Conservation (phyloP, 2,113 vertebrate genomes). For the Tauraco erythrolophus region DNA sequence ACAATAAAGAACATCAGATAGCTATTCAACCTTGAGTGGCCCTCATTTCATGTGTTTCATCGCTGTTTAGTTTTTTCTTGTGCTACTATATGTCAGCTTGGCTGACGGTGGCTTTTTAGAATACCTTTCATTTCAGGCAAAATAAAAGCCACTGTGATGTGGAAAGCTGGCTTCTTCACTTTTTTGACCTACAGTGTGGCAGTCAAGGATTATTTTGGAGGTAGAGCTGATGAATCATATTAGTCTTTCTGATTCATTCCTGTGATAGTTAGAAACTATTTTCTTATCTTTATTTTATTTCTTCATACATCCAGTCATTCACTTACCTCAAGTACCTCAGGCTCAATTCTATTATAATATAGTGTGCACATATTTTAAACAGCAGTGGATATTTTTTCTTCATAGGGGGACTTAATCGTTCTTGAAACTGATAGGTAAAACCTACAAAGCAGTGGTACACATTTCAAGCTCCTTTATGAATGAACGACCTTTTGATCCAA, state of each 20-base stretch:
- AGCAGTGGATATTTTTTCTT: background rate
- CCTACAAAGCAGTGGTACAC: background rate
- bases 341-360: conserved; percentile 25
- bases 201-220: conserved; percentile 15
- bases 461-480: background rate
- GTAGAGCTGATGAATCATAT: conserved; percentile 1
- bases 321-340: conserved; percentile 52
- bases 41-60: background rate
- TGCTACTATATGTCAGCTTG: background rate
- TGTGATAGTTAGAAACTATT: conserved; percentile 38
- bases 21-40: background rate
- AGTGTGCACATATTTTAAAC: conserved; percentile 12
- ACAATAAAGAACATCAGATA: background rate
- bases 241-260: conserved; percentile 39
- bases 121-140: background rate
- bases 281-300: conserved; percentile 66
- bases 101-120: background rate
- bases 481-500: background rate
- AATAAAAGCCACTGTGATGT: background rate
- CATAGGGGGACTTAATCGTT: background rate
- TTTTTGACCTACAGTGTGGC: background rate
- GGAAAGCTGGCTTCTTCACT: background rate
- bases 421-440: background rate
- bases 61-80: background rate
- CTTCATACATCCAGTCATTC: background rate